Evolutionary conservation across 2,113 vertebrate species (phyloP).

Genomic region (Petrocephalus zakoni): DNA sequence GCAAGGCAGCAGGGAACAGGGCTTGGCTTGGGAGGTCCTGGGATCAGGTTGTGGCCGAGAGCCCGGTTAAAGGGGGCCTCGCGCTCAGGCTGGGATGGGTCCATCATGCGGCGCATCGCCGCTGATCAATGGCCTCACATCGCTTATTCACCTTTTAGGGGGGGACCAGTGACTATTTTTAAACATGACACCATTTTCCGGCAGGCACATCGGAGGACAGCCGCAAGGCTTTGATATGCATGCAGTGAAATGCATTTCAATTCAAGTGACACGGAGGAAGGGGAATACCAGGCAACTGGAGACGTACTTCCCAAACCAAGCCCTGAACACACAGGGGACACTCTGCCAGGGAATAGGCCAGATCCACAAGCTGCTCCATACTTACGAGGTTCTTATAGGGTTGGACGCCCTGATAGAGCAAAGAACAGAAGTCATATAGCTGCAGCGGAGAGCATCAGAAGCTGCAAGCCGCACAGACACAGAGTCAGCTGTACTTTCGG

Average conservation of each 20-base stretch:
- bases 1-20: constrained; percentile 13
- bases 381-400: constrained; percentile 68
- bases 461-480: constrained; percentile 1
- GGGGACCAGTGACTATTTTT: background rate
- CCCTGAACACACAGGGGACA: constrained; percentile 29
- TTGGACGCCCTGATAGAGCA: constrained; percentile 67
- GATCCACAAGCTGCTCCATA: constrained; percentile 40
- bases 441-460: constrained; percentile 23
- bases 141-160: background rate
- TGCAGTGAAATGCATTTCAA: background rate
- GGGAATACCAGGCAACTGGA: background rate
- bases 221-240: background rate
- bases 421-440: constrained; percentile 55
- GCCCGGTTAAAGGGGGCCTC: background rate
- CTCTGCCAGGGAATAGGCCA: constrained; percentile 14
- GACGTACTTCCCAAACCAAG: constrained; percentile 32
- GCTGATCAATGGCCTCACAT: background rate
- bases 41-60: background rate
- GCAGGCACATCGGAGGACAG: background rate
- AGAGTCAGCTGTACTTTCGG: background rate
- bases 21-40: constrained; percentile 32
- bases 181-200: background rate
- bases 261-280: background rate
- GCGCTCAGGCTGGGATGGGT: background rate
- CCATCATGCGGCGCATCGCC: background rate